Percentiles rank a stretch among this genome's conserved stretches.
These are phyloP conservation scores for Agrotis segetum DNA, from an alignment of 2,888 invertebrate species.

Conservation along the genomic window DNA sequence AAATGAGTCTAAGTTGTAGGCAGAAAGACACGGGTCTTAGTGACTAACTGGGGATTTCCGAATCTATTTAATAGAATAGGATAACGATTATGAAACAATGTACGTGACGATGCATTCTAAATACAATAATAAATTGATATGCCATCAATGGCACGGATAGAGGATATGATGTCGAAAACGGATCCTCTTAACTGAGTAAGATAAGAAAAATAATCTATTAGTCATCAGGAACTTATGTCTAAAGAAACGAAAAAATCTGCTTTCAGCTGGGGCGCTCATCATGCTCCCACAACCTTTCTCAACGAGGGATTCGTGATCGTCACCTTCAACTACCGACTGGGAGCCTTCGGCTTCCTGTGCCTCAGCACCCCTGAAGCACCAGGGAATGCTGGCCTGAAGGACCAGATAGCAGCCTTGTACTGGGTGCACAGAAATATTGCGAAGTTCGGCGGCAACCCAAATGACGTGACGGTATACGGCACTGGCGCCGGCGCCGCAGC, in stretches of 20 bases:
- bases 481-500: constrained; percentile 82
- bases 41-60: constrained; percentile 59
- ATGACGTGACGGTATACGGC: constrained; percentile 82
- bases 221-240: background rate
- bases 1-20: constrained; percentile 23
- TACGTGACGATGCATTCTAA: constrained; percentile 18
- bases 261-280: constrained; percentile 83
- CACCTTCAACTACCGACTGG: constrained; percentile 85
- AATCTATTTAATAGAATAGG: constrained; percentile 28
- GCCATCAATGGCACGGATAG: background rate
- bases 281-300: constrained; percentile 75
- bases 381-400: constrained; percentile 86
- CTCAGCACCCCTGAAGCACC: constrained; percentile 76
- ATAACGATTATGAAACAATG: constrained; percentile 20
- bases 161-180: constrained; percentile 21
- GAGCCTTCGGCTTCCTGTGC: constrained; percentile 85
- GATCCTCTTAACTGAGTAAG: constrained; percentile 4
- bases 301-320: constrained; percentile 77
- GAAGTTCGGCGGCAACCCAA: constrained; percentile 82
- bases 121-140: constrained; percentile 1
- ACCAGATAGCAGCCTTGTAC: constrained; percentile 84
- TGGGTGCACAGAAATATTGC: constrained; percentile 86
- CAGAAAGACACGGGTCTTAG: constrained; percentile 19
- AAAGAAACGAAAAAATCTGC: background rate
- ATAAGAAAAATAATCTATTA: constrained; percentile 5